Percentiles rank a stretch among this genome's conserved stretches.
Conservation (phyloP, 1,140 invertebrate species). For the Drosophila parabipectinata region DNA sequence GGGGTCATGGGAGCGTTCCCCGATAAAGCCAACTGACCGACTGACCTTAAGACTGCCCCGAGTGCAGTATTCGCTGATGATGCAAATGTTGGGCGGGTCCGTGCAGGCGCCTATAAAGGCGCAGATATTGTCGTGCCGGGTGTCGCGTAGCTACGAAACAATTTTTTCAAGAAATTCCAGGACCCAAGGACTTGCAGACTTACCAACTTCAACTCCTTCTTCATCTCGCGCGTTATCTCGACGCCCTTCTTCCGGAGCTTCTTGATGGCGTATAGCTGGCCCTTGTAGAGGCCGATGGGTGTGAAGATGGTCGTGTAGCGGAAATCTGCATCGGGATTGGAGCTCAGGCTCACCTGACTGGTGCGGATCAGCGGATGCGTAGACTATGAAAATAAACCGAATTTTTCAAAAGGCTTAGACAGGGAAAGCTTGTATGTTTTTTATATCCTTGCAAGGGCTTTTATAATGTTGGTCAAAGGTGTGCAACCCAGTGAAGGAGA, state of each 20-base stretch:
- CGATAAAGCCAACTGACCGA: slow-evolving; percentile 2
- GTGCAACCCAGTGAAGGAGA: too few relatives aligned
- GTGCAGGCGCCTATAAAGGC: slow-evolving; percentile 97
- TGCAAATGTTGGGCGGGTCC: slow-evolving; percentile 94
- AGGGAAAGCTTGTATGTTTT: too few relatives aligned
- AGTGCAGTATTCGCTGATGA: slow-evolving; percentile 95
- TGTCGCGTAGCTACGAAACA: slow-evolving; percentile 91
- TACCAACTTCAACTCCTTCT: slow-evolving; percentile 97
- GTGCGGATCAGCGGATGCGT: slow-evolving; percentile 89
- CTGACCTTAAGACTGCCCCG: slow-evolving; percentile 93
- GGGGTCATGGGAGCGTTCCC: slow-evolving; percentile 1
- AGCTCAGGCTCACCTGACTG: slow-evolving; percentile 93
- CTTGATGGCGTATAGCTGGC: slow-evolving; percentile 93
- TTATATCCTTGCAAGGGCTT: too few relatives aligned
- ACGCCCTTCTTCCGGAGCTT: slow-evolving; percentile 93
- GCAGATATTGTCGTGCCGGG: slow-evolving; percentile 96
- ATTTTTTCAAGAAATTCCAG: neutral
- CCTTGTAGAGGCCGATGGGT: slow-evolving; percentile 94
- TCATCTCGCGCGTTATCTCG: slow-evolving; percentile 95
- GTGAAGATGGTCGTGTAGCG: slow-evolving; percentile 94
- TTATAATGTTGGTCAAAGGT: too few relatives aligned
- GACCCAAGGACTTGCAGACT: slow-evolving; percentile 56
- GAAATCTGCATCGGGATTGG: slow-evolving; percentile 93
- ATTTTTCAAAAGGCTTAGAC: slow-evolving; percentile 29
- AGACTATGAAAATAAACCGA: slow-evolving; percentile 72